Evolutionary conservation across 2,113 vertebrate species (phyloP), one percentile per base, ranked within the genome.

Genomic region (Clarias macrocephalus): DNA sequence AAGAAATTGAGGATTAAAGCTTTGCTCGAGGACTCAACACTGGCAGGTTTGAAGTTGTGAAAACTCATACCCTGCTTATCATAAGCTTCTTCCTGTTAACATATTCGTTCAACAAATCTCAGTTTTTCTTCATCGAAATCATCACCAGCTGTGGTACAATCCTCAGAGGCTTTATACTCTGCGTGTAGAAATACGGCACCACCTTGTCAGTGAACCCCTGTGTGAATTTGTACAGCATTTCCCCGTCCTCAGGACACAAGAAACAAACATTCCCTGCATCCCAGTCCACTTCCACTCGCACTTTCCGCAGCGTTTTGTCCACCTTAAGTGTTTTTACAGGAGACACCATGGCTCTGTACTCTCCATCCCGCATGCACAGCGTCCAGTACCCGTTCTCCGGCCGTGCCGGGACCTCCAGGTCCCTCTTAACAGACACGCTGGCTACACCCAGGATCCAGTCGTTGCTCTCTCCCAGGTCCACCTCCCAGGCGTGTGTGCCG

Each of bases 321-420:
- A 91, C n/a, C 0, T 87, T 86, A 81, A 96, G 86, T 0, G 33
- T 2, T 2, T 84, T 92, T 11, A 94, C 93, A 0, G 94, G 93
- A 0, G 93, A 94, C 28, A 87, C 90, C 95, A 95, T 94, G 0
- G 94, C 94, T 84, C 89, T 93, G 88, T 95, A 88, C 25, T 92
- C 90, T 28, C 93, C 92, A 1, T 94, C 91, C 62, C 94, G 88
- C 68, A 93, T 92, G 48, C 94, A 94, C 42, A 96, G 82, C 13
- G 95, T 95, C 95, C 94, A 96, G 91, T 94, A 95, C n/a, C 95
- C 95, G 1, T 94, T 94, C 85, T 95, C 92, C 0, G 94, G 93
- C 23, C 94, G 89, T 28, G 95, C 94, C 0, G 81, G 62, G 54
- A 94, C 52, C 77, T 94, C 94, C 0, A 25, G 42, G 21, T 93